Base-by-base conservation (phyloP, 2,797 vertebrate species). In the Meda fulgida region DNA sequence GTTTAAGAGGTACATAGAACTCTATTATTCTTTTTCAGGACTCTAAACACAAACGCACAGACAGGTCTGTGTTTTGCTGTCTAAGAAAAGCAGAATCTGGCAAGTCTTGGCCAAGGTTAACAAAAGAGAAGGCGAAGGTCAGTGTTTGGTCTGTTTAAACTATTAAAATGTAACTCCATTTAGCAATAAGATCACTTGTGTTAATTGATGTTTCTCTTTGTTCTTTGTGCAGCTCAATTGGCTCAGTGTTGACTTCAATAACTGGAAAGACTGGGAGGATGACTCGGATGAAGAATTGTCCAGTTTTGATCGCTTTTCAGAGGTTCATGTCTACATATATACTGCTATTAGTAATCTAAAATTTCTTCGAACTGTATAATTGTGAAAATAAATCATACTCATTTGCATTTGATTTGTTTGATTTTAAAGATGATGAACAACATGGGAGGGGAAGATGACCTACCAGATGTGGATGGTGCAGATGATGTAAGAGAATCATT, bases 241-340 rank as follows among this genome's bases (percentile, higher is more conserved):
- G 97, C 96, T 99, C 91, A 96, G 97, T 80, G 97, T 99, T 93
- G 97, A 99, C 91, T 99, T 99, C 92, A 98, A 96, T 93, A 99
- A 99, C 91, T 99, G 97, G 98, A 99, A 97, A 95, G 97, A 99
- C 91, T 99, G 98, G 97, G 98, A 98, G 88, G 97, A 99, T 84
- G 98, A 99, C 87, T 98, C 97, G 0, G 97, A 99, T 89, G 98
- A 99, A 90, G 98, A 99, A 89, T 90, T 98, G 95, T 97, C 97
- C 93, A 97, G 97, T 93, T 99, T 98, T 58, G 98, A 99, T 91
- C 97, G 97, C 88, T 99, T 99, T 89, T 99, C 98, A 89, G 98
- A 99, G 96, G 98, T 97, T 93, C 6, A 53, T 3, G 0, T 78
- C 7, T 53, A 16, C 31, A 46, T 38, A 29, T 60, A 23, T 11